Evolutionary conservation across 2,888 invertebrate species (phyloP).

Genomic region (Erpobdella octoculata): DNA sequence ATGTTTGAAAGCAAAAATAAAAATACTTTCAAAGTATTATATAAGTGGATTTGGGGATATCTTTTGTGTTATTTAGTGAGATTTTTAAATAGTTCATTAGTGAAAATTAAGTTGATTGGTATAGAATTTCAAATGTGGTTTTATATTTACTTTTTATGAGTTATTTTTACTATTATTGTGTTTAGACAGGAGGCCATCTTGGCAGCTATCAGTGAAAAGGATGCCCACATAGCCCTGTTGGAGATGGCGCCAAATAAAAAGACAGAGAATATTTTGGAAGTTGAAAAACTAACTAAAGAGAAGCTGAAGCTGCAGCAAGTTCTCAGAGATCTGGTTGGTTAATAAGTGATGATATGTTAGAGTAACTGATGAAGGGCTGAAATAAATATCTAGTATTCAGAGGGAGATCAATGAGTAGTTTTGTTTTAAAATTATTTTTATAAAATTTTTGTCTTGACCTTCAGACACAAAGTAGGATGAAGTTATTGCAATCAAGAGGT

Average conservation of each 20-base stretch:
- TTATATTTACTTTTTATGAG: no score
- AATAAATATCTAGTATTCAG: no score
- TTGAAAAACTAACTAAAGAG: constrained; percentile 64
- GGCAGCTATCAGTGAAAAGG: constrained; percentile 76
- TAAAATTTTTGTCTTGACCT: not conserved
- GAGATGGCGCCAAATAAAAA: constrained; percentile 57
- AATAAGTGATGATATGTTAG: not conserved
- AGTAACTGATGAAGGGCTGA: not conserved
- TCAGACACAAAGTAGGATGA: constrained; percentile 38
- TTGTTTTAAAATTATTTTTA: not conserved
- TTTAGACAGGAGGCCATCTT: constrained; percentile 74
- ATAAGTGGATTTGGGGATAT: no score
- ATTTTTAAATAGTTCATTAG: no score
- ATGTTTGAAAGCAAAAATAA: no score
- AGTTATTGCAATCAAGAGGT: constrained; percentile 34
- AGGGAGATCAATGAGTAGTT: no score
- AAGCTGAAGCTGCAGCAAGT: constrained; percentile 60
- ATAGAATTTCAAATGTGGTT: no score
- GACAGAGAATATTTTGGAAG: constrained; percentile 53
- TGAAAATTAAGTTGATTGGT: no score
- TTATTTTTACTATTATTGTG: constrained; percentile 38
- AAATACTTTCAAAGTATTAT: no score
- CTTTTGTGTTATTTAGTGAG: no score
- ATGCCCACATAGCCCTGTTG: constrained; percentile 73
- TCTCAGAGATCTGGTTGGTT: constrained; percentile 50